Percentiles rank a stretch among this genome's conserved stretches.
Conservation (phyloP, 1,140 invertebrate species). For the Caenorhabditis tropicalis region DNA sequence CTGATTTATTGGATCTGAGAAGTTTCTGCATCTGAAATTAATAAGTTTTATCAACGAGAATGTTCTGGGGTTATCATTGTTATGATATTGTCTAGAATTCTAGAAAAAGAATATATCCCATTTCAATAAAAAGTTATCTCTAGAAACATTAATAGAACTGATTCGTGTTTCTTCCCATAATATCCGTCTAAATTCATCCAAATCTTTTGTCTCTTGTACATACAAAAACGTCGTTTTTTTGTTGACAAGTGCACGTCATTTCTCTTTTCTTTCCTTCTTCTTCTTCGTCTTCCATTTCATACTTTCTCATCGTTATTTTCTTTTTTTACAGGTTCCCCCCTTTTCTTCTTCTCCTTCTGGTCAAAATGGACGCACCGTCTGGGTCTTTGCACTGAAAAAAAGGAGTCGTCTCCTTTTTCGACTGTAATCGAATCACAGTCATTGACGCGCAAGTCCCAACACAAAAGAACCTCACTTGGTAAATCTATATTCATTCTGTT, state of each 20-base stretch:
- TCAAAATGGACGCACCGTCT: slow-evolving; percentile 7
- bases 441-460: neutral
- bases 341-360: neutral
- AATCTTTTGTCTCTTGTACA: neutral
- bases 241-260: slow-evolving; percentile 38
- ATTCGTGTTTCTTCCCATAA: too few relatives aligned
- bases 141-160: too few relatives aligned
- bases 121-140: too few relatives aligned
- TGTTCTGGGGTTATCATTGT: too few relatives aligned
- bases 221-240: slow-evolving; percentile 26
- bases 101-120: too few relatives aligned
- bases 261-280: neutral
- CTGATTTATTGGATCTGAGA: neutral
- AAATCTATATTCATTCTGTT: neutral
- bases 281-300: neutral
- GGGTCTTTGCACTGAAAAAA: slow-evolving; percentile 16
- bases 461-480: neutral
- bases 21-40: neutral
- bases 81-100: too few relatives aligned
- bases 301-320: neutral
- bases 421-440: neutral
- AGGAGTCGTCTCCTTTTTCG: neutral
- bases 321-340: neutral
- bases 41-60: neutral
- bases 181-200: neutral